A percentile compares a stretch with the other conserved stretches of the same genome.
Evolutionary conservation across 2,113 vertebrate genomes (phyloP).

Genomic region (Sturnira hondurensis): DNA sequence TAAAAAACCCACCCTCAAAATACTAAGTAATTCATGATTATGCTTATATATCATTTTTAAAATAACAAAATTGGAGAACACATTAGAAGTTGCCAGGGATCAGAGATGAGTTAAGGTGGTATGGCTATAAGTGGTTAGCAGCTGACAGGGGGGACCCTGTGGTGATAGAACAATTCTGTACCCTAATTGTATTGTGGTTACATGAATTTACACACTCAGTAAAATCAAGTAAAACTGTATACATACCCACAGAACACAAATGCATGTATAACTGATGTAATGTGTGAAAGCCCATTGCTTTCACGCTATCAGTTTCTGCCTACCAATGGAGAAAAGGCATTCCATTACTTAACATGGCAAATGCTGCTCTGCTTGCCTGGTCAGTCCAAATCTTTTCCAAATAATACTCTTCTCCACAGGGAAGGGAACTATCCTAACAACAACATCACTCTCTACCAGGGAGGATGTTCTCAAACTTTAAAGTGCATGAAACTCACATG

Average conservation of each 20-base stretch:
- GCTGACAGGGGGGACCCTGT: background rate
- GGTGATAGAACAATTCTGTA: background rate
- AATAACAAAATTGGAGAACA: background rate
- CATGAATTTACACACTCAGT: background rate
- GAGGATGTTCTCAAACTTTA: background rate
- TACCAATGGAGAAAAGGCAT: background rate
- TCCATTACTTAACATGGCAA: background rate
- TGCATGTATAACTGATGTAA: background rate
- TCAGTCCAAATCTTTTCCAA: background rate
- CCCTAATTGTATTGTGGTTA: background rate
- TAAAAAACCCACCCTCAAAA: background rate
- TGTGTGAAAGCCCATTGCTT: background rate
- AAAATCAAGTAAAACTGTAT: background rate
- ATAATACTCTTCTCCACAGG: background rate
- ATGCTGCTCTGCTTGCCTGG: background rate
- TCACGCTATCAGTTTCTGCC: background rate
- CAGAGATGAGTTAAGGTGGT: background rate
- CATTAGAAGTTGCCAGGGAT: background rate
- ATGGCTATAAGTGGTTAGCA: background rate
- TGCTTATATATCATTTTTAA: background rate
- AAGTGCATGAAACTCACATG: background rate
- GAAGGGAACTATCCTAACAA: background rate
- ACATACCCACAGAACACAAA: background rate
- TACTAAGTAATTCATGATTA: background rate
- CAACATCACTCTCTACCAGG: background rate